Percentiles rank a stretch among this genome's conserved stretches.
Conservation (phyloP, 2,113 vertebrate species). For the Thermophis baileyi region DNA sequence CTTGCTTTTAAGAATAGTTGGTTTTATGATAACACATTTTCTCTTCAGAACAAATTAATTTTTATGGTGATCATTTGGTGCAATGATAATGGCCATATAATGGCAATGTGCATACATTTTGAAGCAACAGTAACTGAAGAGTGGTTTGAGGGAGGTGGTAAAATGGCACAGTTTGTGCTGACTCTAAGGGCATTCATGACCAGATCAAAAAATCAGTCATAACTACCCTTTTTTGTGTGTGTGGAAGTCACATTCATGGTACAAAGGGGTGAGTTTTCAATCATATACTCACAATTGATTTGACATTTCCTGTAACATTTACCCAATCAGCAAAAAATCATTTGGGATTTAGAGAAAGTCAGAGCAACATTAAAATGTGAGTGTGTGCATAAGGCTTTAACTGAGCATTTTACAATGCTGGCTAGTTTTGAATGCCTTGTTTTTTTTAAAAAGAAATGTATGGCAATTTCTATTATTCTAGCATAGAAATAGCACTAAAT, state of each 20-base stretch:
- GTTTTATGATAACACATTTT: background rate
- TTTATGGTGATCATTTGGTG: no score
- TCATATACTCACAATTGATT: background rate
- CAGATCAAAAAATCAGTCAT: background rate
- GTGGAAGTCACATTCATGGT: background rate
- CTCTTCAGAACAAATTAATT: background rate
- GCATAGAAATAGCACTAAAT: background rate
- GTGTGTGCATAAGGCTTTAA: background rate
- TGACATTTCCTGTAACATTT: background rate
- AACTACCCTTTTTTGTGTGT: background rate
- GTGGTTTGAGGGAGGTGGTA: background rate
- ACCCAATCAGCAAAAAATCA: background rate
- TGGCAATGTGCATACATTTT: no score
- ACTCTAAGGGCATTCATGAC: no score
- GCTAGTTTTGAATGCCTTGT: background rate
- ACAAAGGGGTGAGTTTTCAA: background rate
- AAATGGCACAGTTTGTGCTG: background rate
- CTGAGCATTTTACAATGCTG: background rate
- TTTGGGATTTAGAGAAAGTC: background rate
- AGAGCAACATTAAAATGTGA: constrained; percentile 11
- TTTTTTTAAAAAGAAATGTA: background rate
- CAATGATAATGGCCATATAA: no score
- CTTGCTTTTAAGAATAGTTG: background rate
- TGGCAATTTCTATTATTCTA: constrained; percentile 6
- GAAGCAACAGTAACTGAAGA: no score